Percentiles rank a stretch among this genome's conserved stretches.
Conservation (phyloP, 2,113 vertebrate species). For the Coturnix japonica region DNA sequence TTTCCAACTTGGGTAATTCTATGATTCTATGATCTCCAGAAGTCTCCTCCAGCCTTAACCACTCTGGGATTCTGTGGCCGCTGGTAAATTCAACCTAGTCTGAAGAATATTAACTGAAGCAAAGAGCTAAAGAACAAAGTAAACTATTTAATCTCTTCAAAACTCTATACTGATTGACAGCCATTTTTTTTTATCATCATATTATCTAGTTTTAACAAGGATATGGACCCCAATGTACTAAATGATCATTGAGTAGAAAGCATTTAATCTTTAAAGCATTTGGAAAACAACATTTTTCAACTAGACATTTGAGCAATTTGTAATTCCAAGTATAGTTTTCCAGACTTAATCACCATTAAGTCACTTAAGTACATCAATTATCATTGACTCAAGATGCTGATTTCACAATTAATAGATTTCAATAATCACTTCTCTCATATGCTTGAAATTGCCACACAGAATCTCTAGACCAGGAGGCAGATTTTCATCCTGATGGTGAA, state of each 20-base stretch:
- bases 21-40: too few relatives aligned
- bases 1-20: too few relatives aligned
- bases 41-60: background rate
- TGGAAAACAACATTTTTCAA: slow-evolving; percentile 13
- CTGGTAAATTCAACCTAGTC: background rate
- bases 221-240: background rate
- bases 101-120: background rate
- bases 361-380: slow-evolving; percentile 43
- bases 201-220: background rate
- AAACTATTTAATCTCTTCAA: background rate
- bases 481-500: background rate
- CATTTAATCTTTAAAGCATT: background rate
- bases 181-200: background rate
- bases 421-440: slow-evolving; percentile 21
- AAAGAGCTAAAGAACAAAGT: background rate
- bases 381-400: slow-evolving; percentile 15
- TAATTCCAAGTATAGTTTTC: slow-evolving; percentile 9
- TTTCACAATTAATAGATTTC: slow-evolving; percentile 37
- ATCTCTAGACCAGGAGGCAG: background rate
- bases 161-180: background rate
- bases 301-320: background rate
- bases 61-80: background rate
- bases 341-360: slow-evolving; percentile 44
- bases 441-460: background rate
- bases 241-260: background rate